Percentiles rank a stretch among this genome's conserved stretches.
Evolutionary conservation across 2,113 vertebrate species (phyloP).

Genomic region (Callospermophilus lateralis): DNA sequence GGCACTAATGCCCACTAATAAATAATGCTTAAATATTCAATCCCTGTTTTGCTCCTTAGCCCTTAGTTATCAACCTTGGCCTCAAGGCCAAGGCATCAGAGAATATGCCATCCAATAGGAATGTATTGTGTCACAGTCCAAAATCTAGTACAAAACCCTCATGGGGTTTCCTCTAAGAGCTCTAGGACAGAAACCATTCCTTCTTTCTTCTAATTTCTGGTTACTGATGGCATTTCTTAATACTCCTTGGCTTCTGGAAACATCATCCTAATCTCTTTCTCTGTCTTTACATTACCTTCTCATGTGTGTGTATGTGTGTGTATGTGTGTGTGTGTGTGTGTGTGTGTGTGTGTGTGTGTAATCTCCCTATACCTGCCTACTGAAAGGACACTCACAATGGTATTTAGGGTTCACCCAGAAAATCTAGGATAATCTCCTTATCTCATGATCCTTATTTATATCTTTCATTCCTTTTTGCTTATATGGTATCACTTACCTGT

Average conservation of each 20-base stretch:
- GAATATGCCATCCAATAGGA: neutral
- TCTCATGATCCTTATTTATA: slow-evolving; percentile 25
- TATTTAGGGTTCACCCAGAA: neutral
- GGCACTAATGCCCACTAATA: neutral
- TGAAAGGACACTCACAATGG: neutral
- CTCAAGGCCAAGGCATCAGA: neutral
- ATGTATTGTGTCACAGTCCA: neutral
- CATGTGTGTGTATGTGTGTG: neutral
- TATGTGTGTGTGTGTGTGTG: neutral
- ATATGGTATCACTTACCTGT: neutral
- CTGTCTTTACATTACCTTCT: neutral
- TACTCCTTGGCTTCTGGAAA: neutral
- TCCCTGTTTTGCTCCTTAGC: neutral
- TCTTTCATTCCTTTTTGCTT: neutral
- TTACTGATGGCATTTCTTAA: neutral
- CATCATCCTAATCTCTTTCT: neutral
- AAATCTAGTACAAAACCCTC: neutral
- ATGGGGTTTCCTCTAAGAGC: neutral
- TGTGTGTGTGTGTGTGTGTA: neutral
- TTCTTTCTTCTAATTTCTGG: slow-evolving; percentile 14
- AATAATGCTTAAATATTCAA: neutral
- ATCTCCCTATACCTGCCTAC: neutral
- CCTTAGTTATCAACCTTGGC: neutral
- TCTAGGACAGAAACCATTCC: neutral
- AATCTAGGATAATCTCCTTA: neutral